Conservation (phyloP, 2,888 invertebrate species). For the Leptinotarsa tumamoca region DNA sequence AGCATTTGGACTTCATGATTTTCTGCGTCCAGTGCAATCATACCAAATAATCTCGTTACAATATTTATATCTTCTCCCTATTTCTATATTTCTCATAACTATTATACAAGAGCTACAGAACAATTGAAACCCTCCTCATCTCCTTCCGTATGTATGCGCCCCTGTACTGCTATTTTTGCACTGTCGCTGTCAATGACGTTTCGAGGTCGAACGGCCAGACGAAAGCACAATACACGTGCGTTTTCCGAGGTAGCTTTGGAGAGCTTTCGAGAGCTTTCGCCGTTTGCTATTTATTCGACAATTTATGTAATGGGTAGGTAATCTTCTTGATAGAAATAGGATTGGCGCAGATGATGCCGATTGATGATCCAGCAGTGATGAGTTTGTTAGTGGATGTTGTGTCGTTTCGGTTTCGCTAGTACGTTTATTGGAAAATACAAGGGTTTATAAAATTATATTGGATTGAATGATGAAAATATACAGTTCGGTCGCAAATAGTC, state of each 20-base stretch:
- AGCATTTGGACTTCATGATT: no score
- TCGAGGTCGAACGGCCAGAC: conserved; percentile 38
- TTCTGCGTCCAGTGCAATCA: no score
- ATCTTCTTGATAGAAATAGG: not conserved
- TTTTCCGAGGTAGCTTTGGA: no score
- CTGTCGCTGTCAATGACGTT: conserved; percentile 34
- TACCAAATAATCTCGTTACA: no score
- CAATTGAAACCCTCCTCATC: not conserved
- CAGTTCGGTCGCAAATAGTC: no score
- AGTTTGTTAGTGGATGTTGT: not conserved
- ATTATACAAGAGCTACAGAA: no score
- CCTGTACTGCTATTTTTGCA: not conserved
- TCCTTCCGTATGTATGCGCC: not conserved
- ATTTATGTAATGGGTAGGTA: conserved; percentile 1
- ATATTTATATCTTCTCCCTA: no score
- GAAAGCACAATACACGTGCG: conserved; percentile 24
- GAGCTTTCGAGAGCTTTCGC: not conserved
- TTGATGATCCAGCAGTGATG: not conserved
- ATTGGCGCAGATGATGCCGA: not conserved
- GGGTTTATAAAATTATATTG: not conserved
- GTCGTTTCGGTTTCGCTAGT: not conserved
- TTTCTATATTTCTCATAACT: no score
- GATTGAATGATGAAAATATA: no score
- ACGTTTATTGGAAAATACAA: not conserved
- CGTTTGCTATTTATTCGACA: conserved; percentile 14